A percentile compares a stretch with the other conserved stretches of the same genome.
phyloP scores from a whole-genome alignment of 1,140 invertebrate species.

The Papilio dardanus region DNA sequence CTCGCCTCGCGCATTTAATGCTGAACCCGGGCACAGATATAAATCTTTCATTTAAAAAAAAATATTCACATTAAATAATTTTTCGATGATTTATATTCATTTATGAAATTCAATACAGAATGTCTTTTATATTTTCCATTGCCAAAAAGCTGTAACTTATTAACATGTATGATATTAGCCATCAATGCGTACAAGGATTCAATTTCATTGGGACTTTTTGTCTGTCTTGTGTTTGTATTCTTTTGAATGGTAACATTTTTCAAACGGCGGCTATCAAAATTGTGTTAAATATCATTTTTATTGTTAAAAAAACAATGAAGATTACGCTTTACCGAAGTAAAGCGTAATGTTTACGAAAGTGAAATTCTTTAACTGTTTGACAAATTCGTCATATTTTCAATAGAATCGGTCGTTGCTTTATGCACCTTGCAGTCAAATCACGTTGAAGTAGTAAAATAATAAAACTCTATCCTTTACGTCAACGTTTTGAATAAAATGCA shows the following conservation, averaged over 20 bases:
- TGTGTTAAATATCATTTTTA: too few relatives aligned
- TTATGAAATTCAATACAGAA: not conserved
- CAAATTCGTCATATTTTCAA: not conserved
- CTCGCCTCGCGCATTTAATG: conserved; percentile 22
- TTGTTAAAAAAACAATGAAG: too few relatives aligned
- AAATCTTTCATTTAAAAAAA: conserved; percentile 19
- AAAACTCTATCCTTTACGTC: conserved; percentile 79
- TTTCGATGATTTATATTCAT: not conserved
- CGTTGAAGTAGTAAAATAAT: conserved; percentile 80
- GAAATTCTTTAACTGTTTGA: not conserved
- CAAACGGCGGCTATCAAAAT: not conserved
- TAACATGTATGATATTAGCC: not conserved
- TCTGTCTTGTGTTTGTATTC: too few relatives aligned
- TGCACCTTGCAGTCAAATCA: conserved; percentile 61
- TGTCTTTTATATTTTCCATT: not conserved
- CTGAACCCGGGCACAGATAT: not conserved
- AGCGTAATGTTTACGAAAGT: not conserved
- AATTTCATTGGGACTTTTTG: too few relatives aligned
- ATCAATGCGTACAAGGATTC: too few relatives aligned
- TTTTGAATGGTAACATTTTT: not conserved
- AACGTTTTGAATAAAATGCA: conserved; percentile 81
- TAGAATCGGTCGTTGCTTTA: conserved; percentile 8
- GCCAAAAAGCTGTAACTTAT: not conserved
- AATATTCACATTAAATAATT: not conserved
- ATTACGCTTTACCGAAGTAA: too few relatives aligned